Base-by-base conservation (phyloP, 2,888 invertebrate genomes). In the Chrysopilus asiliformis region DNA sequence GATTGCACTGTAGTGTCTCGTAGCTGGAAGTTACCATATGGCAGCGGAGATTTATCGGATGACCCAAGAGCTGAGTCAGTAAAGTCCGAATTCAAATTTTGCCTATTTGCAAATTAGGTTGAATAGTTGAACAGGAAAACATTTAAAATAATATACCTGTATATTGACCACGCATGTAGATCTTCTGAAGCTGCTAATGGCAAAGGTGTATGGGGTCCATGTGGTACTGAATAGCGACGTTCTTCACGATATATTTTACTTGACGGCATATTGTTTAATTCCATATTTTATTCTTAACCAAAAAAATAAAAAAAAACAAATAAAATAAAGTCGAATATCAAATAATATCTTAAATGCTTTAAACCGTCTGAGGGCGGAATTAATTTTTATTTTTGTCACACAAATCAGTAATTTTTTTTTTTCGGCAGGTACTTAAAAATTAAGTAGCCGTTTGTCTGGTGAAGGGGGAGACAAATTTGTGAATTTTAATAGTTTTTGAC, bases 111-210 rank as follows among this genome's bases (percentile, higher is more conserved):
- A n/a, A n/a, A n/a, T n/a, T n/a, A n/a, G n/a, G 10, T 8, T 22
- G 10, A 22, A 22, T 22, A 22, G 7, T 10, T 10, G 10, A 22
- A 22, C 10, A 22, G 10, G 10, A 22, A 22, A 10, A 22, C 22
- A 7, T 22, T 10, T 22, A 22, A 22, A 22, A 22, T 22, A 13
- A 24, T 43, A 52, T 60, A 83, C 84, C 84, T 79, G 68, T 86
- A 86, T 59, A 93, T 93, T 47, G 90, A 90, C 93, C 93, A 93
- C 41, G 91, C 91, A 61, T 93, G 91, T 42, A 93, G 71, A 60
- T 91, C 91, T 58, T 91, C 90, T 34, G 84, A 85, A 49, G 86
- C 83, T 58, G 84, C 83, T 44, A 83, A 75, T 41, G 80, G 79
- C 45, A 58, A 58, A 57, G 68, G 77, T 45, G 73, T 71, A 50